phyloP scores from a whole-genome alignment of 2,113 vertebrate species.

The Origma solitaria region DNA sequence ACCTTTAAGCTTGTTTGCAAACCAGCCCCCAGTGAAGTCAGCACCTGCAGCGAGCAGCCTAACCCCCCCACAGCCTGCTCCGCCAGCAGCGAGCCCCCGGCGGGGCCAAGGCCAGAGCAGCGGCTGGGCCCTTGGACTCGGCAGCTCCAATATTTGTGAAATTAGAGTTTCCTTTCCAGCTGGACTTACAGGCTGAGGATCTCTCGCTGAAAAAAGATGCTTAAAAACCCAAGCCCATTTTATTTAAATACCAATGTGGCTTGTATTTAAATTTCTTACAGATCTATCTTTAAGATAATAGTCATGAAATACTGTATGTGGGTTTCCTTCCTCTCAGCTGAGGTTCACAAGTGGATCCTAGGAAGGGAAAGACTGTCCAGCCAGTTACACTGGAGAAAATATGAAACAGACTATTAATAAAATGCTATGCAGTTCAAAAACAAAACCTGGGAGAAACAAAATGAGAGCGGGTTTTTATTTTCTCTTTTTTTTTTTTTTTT shows the following conservation, averaged over 20 bases:
- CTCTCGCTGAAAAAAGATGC: neutral
- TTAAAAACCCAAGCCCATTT: neutral
- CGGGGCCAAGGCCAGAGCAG: neutral
- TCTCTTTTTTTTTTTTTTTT: neutral
- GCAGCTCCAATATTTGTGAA: neutral
- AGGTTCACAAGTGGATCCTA: neutral
- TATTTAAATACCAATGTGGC: neutral
- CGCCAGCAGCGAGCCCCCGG: neutral
- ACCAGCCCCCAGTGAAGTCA: neutral
- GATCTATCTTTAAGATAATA: neutral
- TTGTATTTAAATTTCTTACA: neutral
- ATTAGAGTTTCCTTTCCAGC: neutral
- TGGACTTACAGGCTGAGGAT: neutral
- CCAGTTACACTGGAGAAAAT: neutral
- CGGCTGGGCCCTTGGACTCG: fast-evolving
- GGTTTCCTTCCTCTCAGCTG: neutral
- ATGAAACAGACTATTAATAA: neutral
- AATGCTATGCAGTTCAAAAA: neutral
- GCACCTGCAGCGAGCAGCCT: neutral
- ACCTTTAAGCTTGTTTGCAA: constrained; percentile 39
- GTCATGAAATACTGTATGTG: neutral
- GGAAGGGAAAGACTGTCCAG: neutral
- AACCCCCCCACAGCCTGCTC: neutral
- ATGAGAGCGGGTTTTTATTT: neutral
- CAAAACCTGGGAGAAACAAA: neutral